A percentile compares a stretch with the other conserved stretches of the same genome.
Evolutionary conservation across 2,797 vertebrate genomes (phyloP).

Genomic region (Lepilemur septentrionalis): DNA sequence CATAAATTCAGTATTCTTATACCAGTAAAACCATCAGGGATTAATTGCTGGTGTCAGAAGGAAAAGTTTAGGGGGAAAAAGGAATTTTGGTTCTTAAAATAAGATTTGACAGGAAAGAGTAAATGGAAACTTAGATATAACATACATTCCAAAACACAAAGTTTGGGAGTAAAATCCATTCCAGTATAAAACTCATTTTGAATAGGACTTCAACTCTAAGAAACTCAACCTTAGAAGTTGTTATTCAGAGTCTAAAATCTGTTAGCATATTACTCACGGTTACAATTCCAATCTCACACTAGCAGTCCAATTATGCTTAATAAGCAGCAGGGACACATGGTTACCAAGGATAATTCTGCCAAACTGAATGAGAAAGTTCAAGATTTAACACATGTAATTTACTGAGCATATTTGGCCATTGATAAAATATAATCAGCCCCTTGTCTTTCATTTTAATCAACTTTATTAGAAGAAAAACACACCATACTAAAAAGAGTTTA

Average conservation of each 20-base stretch:
- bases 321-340: conserved; percentile 41
- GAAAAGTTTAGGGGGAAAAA: background rate
- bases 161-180: conserved; percentile 5
- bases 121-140: conserved; percentile 26
- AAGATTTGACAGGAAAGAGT: background rate
- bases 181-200: conserved; percentile 21
- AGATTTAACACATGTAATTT: conserved; percentile 61
- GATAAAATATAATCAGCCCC: conserved; percentile 55
- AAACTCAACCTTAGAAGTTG: background rate
- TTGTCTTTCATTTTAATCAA: conserved; percentile 70
- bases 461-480: conserved; percentile 62
- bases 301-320: conserved; percentile 46
- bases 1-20: background rate
- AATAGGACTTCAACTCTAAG: conserved; percentile 1
- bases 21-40: background rate
- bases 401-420: conserved; percentile 47
- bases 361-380: conserved; percentile 63
- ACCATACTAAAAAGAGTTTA: conserved; percentile 44
- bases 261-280: background rate
- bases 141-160: background rate
- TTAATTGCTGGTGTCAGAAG: background rate
- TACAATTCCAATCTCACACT: conserved; percentile 2
- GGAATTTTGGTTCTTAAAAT: background rate
- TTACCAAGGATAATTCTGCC: conserved; percentile 53
- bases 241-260: background rate